Evolutionary conservation across 2,113 vertebrate genomes (phyloP), one percentile per base, ranked within the genome.

Genomic region (Oostethus manadensis): DNA sequence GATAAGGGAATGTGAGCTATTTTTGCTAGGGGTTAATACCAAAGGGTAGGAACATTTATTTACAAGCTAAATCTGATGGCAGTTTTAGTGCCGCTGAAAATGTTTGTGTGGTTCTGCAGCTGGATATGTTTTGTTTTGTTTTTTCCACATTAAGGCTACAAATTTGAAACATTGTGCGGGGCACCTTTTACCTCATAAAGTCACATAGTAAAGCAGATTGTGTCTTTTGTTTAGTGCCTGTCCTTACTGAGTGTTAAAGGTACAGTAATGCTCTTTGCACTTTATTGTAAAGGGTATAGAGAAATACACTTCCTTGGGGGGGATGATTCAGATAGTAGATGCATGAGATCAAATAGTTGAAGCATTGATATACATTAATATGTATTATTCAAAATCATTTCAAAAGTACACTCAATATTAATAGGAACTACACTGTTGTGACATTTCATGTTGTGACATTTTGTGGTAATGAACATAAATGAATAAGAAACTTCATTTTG

Each of bases 181-280:
- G 63, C 60, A 53, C 16, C 63, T 29, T 43, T 70, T 47, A 67
- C 3, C 60, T 49, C 62, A 64, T 68, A 77, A 77, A 73, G 42
- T 66, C 13, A 35, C 40, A 61, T 51, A 23, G 26, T 43, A 68
- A 59, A 73, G 17, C 42, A 48, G 35, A 48, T 46, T 26, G 22
- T 51, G 40, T 9, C n/a, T 35, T 54, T 54, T n/a, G 33, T n/a
- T 18, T 33, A 18, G 20, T 57, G 20, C 35, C 16, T 26, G 13
- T 13, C 10, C 15, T 48, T 13, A 10, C 54, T 23, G 40, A 40
- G 53, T 44, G 26, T 23, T 62, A 68, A 65, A 62, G 35, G 49
- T 21, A 54, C 33, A 7, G 33, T 55, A 62, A 61, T 38, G 43
- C 18, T 56, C 26, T 53, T 43, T 64, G 45, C 56, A 33, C 47